Base-by-base conservation (phyloP, 2,888 invertebrate species). In the Arenicola marina region DNA sequence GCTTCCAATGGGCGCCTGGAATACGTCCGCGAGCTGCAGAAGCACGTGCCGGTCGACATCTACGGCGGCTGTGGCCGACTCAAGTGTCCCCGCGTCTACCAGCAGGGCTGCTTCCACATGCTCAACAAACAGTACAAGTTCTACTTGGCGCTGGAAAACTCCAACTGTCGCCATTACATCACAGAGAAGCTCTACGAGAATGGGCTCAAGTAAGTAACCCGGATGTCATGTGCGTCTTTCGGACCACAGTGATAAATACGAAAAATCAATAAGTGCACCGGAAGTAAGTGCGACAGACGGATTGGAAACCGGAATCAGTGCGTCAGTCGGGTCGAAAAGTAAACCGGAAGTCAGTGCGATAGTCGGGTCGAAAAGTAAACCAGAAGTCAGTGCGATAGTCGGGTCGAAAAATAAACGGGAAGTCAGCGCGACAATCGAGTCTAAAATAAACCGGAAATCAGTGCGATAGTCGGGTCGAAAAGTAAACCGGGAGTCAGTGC, bases 1-100 rank as follows among this genome's bases (percentile, higher is more conserved):
- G 95, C 96, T 2, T 88, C 92, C 59, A 97, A 97, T 83, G 90
- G 91, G 2, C 88, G 97, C 15, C 86, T 94, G 65, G 90, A 92
- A 73, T 96, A 91, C 84, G 96, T 95, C 11, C 88, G 73, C 89
- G 72, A 92, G 91, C 74, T 97, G 60, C 87, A 89, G 68, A 93
- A 94, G 83, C 87, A 91, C 85, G 94, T 97, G 73, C 87, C 90
- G 68, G 68, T 71, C 21, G 70, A 71, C 44, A 58, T 70, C 28
- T 70, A 62, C 56, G 71, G 71, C 18, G 61, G 51, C 7, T 96
- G 95, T 82, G 95, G 95, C 28, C 87, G 89, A 26, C 87, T 90
- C 70, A 89, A 90, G 79, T 96, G 95, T 80, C 46, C 51, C 24
- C 34, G 59, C 29, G 32, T n/a, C 7, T 44, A 51, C 24, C n/a